These are phyloP conservation scores for Drosophila glabriapex DNA, from an alignment of 2,888 invertebrate species.

Conservation along the genomic window DNA sequence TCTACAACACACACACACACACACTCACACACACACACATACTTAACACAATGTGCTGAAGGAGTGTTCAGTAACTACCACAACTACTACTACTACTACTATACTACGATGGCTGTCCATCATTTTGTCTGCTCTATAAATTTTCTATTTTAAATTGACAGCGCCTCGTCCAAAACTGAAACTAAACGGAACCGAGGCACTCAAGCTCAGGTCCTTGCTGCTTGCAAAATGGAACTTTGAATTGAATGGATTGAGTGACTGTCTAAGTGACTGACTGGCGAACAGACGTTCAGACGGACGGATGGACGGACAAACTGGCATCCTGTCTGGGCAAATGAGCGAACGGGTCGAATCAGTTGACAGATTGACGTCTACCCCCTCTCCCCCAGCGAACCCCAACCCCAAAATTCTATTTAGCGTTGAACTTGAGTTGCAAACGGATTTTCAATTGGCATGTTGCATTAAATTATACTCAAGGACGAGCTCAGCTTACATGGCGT, in stretches of 20 bases:
- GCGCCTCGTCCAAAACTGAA: conserved; percentile 82
- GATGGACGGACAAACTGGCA: conserved; percentile 62
- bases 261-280: conserved; percentile 49
- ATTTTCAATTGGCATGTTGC: conserved; percentile 77
- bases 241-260: conserved; percentile 67
- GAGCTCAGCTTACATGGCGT: conserved; percentile 44
- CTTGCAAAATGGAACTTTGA: conserved; percentile 43
- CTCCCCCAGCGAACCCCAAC: conserved; percentile 1
- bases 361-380: conserved; percentile 74
- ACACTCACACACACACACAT: conserved; percentile 19
- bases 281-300: conserved; percentile 28
- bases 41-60: conserved; percentile 41
- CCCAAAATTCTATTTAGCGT: conserved; percentile 45
- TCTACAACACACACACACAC: conserved; percentile 25
- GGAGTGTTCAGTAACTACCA: conserved; percentile 47
- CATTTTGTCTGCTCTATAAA: conserved; percentile 84
- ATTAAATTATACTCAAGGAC: conserved; percentile 76
- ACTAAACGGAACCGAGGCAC: conserved; percentile 77
- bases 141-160: conserved; percentile 85
- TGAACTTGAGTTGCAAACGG: conserved; percentile 60
- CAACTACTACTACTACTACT: conserved; percentile 7
- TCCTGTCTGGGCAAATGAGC: conserved; percentile 81
- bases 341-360: conserved; percentile 72
- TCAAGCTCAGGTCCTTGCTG: conserved; percentile 64
- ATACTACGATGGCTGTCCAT: conserved; percentile 83